Base-by-base conservation (phyloP, 2,113 vertebrate species). In the Callionymus lyra region DNA sequence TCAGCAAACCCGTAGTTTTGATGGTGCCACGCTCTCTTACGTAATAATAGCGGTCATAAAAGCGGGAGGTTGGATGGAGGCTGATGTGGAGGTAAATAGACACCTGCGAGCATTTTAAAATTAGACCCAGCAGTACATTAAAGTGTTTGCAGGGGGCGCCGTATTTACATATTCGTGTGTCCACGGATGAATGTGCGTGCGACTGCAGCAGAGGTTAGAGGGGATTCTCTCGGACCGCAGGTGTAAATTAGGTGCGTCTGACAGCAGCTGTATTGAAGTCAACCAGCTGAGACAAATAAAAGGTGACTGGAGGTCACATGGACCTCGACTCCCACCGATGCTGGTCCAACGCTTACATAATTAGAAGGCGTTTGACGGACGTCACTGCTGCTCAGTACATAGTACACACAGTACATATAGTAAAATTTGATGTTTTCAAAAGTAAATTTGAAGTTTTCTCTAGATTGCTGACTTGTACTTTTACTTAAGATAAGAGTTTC, bases 201-300 rank as follows among this genome's bases (percentile, higher is more conserved):
- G 13, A 41, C 52, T 31, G 52, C 1, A 36, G 5, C 38, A 31
- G 53, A 31, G 59, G 35, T 6, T 18, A 38, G 47, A 36, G 21
- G 42, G 33, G 44, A 56, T 46, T 3, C 34, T 48, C 31, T 47
- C 42, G 31, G 41, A 38, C 37, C 10, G 43, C 44, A 11, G 53
- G 64, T 53, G 67, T 74, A 76, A 82, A 77, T 79, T 47, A 63
- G 9, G 34, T 65, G 60, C 56, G 39, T 74, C 63, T 69, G 72
- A 67, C 63, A 16, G 56, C 57, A 33, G 48, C 59, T 71, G 67
- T 63, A 72, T 56, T 69, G 74, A 52, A 74, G 61, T 70, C 55
- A 72, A 70, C 72, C 68, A 66, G 50, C 63, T 69, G 81, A 60
- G 58, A 74, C 64, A 74, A 81, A 80, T 78, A 65, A 70, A 74